A percentile compares a stretch with the other conserved stretches of the same genome.
Conservation (phyloP, 92 coral and sea anemone genomes). For the Parazoanthus darwini region DNA sequence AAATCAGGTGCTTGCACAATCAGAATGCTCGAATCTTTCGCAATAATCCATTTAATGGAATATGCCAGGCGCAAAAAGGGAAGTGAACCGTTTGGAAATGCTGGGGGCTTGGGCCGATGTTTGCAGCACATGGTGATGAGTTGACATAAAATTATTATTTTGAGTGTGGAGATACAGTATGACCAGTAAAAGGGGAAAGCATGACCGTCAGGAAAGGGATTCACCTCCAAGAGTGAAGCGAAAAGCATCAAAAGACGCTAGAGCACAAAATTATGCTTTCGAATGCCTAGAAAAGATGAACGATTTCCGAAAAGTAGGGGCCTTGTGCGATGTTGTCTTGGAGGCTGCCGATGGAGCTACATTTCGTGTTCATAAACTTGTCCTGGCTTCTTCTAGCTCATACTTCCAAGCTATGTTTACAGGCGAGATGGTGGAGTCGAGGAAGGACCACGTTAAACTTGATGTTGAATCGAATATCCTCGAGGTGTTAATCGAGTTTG, state of each 20-base stretch:
- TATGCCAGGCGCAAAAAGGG: neutral
- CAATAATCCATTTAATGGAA: neutral
- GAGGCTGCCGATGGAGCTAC: slow-evolving; percentile 48
- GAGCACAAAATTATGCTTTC: slow-evolving; percentile 39
- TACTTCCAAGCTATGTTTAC: slow-evolving; percentile 71
- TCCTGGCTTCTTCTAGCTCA: slow-evolving; percentile 58
- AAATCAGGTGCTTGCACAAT: neutral
- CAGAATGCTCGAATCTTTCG: neutral
- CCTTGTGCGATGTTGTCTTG: slow-evolving; percentile 60
- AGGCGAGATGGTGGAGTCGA: slow-evolving; percentile 57
- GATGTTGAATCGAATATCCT: slow-evolving; percentile 49
- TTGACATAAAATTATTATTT: too few species aligned
- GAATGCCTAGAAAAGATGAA: slow-evolving; percentile 57
- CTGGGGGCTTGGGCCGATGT: slow-evolving; percentile 34
- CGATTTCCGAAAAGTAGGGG: slow-evolving; percentile 50
- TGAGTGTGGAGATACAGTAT: neutral
- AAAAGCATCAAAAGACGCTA: slow-evolving; percentile 7
- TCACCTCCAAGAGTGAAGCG: neutral
- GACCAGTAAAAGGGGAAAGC: slow-evolving; percentile 11
- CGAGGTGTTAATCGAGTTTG: slow-evolving; percentile 50
- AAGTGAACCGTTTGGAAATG: neutral
- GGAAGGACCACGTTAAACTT: slow-evolving; percentile 45
- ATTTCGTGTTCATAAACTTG: slow-evolving; percentile 60
- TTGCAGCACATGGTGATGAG: too few species aligned
- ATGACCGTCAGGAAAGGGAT: neutral